Percentiles rank a stretch among this genome's conserved stretches.
Evolutionary conservation across 2,113 vertebrate genomes (phyloP).

Genomic region (Saimiri boliviensis): DNA sequence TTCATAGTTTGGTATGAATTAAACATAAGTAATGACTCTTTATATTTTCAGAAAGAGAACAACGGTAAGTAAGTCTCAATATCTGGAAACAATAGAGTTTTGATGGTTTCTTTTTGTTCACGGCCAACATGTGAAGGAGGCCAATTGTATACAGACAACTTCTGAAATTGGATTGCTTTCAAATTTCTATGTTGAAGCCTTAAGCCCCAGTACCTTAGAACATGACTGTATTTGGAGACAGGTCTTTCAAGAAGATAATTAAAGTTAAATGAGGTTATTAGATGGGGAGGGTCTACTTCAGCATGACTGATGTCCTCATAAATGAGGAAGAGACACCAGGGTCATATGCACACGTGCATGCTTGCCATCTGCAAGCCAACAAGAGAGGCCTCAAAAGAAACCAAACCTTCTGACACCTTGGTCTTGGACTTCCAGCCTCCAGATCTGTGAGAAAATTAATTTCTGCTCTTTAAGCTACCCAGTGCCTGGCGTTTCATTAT

Average conservation of each 20-base stretch:
- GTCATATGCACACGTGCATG: neutral
- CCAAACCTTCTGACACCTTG: neutral
- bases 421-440: neutral
- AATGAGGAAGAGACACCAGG: neutral
- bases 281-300: neutral
- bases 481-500: neutral
- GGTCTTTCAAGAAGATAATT: neutral
- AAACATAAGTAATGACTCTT: neutral
- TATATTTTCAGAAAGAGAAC: constrained; percentile 31
- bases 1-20: constrained; percentile 7
- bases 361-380: neutral
- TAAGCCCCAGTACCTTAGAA: neutral
- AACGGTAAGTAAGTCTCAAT: neutral
- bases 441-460: neutral
- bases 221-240: neutral
- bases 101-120: neutral
- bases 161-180: neutral
- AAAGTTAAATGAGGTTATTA: neutral
- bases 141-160: neutral
- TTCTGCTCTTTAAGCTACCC: neutral
- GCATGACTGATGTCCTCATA: neutral
- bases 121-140: neutral
- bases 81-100: neutral
- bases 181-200: neutral
- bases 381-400: neutral